These are phyloP conservation scores for Chiroxiphia lanceolata DNA, from an alignment of 2,797 vertebrate genomes.

Conservation along the genomic window DNA sequence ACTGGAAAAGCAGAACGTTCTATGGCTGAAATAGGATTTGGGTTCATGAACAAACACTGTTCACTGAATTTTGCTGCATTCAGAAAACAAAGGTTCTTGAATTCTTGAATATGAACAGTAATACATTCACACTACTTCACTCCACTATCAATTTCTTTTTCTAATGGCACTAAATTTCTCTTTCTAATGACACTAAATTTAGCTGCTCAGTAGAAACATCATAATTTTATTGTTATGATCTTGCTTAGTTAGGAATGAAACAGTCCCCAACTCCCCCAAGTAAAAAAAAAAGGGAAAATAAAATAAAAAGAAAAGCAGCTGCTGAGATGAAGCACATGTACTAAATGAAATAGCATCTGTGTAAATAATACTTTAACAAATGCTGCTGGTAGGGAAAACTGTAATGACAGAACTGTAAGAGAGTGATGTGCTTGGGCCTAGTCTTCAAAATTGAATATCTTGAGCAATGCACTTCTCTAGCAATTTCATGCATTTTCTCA, in stretches of 20 bases:
- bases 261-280: fast-evolving
- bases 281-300: fast-evolving
- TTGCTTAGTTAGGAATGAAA: background rate
- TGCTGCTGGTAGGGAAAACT: background rate
- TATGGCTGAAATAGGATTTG: background rate
- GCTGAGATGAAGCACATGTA: background rate
- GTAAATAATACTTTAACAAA: conserved; percentile 47
- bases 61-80: background rate
- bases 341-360: conserved; percentile 7
- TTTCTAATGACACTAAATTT: background rate
- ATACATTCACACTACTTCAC: background rate
- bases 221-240: background rate
- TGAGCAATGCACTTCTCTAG: conserved; percentile 75
- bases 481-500: conserved; percentile 77
- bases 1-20: background rate
- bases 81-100: background rate
- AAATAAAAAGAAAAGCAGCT: fast-evolving
- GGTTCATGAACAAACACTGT: background rate
- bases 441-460: conserved; percentile 55
- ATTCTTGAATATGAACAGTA: background rate
- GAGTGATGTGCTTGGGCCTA: background rate
- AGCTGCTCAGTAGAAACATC: background rate
- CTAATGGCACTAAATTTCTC: background rate
- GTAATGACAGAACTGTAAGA: conserved; percentile 26
- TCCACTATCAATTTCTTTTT: background rate